Evolutionary conservation across 2,113 vertebrate species (phyloP).

Genomic region (Stigmatopora argus): DNA sequence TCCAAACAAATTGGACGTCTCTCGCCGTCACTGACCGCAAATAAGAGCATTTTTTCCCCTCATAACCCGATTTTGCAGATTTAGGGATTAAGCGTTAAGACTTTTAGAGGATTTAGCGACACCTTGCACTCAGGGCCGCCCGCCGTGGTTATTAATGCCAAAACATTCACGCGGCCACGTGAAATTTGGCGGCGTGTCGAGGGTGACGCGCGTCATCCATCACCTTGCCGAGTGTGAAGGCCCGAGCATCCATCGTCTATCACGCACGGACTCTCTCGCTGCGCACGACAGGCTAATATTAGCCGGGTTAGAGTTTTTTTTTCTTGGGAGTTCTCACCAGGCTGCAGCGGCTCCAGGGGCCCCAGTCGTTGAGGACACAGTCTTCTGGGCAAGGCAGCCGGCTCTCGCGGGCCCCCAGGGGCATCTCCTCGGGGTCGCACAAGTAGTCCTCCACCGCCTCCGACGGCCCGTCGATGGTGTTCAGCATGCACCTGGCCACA

Average conservation of each 20-base stretch:
- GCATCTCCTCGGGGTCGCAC: conserved; percentile 97
- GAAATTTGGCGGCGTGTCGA: conserved; percentile 12
- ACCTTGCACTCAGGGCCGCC: not conserved
- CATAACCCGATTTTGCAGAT: not conserved
- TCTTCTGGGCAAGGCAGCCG: conserved; percentile 89
- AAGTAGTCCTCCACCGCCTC: conserved; percentile 93
- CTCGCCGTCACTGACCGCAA: not conserved
- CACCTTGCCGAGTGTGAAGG: conserved; percentile 16
- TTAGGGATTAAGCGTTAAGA: not conserved
- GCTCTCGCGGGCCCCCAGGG: conserved; percentile 85
- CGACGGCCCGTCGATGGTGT: conserved; percentile 89
- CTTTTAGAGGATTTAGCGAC: not conserved
- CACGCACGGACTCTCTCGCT: conserved; percentile 23
- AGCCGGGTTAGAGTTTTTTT: conserved; percentile 18
- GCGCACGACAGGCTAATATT: conserved; percentile 30
- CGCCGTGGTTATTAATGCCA: not conserved
- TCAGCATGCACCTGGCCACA: conserved; percentile 88
- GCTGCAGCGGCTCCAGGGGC: conserved; percentile 81
- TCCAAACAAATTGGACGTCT: not conserved
- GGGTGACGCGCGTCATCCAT: conserved; percentile 41
- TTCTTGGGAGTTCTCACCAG: conserved; percentile 80
- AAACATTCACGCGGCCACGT: not conserved
- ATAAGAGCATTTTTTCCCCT: not conserved
- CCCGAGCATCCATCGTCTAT: conserved; percentile 29
- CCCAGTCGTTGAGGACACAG: conserved; percentile 93